phyloP scores from a whole-genome alignment of 23 tunicate genomes.

The Oikopleura dioica region DNA sequence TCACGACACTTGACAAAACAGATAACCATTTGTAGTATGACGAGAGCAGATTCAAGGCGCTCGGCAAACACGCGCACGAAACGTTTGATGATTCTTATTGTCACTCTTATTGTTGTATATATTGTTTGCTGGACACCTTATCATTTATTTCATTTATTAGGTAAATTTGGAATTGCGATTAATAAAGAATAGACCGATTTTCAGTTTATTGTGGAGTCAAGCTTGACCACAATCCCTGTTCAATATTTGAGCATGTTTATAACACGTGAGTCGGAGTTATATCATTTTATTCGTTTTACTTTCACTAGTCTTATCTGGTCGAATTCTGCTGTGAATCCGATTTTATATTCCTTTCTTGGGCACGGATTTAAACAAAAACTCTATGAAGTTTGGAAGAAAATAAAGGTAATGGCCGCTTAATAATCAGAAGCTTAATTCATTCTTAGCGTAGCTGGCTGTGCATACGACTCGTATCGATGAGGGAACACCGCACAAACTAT shows the following conservation, averaged over 20 bases:
- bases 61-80: not conserved
- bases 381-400: conserved; percentile 2
- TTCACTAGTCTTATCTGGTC: conserved; percentile 7
- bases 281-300: not conserved
- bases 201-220: no score
- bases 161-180: not conserved
- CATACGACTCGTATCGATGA: no score
- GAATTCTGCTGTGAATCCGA: conserved; percentile 3
- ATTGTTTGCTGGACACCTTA: conserved; percentile 5
- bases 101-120: not conserved
- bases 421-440: no score
- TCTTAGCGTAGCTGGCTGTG: no score
- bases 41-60: no score
- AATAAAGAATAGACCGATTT: no score
- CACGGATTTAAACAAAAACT: not conserved
- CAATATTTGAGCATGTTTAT: not conserved
- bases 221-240: not conserved
- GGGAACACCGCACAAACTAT: no score
- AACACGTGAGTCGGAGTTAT: not conserved
- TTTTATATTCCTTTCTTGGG: not conserved
- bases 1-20: no score
- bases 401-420: not conserved
- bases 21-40: no score
- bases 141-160: not conserved
- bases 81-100: conserved; percentile 3